Base-by-base conservation (phyloP, 2,888 invertebrate genomes). In the Lasioglossum zephyrum region DNA sequence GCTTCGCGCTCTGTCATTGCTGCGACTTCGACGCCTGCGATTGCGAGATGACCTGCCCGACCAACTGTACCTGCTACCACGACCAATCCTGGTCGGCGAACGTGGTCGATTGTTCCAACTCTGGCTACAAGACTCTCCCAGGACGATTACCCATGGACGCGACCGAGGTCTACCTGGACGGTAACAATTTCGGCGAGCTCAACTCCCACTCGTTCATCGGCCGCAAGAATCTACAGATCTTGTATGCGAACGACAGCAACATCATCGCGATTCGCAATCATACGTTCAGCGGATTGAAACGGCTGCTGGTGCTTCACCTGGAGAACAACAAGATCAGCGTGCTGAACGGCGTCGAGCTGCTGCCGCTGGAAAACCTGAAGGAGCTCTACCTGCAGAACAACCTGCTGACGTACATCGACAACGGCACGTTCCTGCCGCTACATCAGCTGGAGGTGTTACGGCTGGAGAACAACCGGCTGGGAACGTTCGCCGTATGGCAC, bases 11-110 rank as follows among this genome's bases (percentile, higher is more conserved):
- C 88, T 99, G 99, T 94, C 98, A 98, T 94, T 99, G 99, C 96
- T 99, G 99, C 95, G 98, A 99, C 95, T 99, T 98, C 95, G 99
- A 98, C 95, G 98, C 98, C 78, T 99, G 99, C 96, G 99, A 99
- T 96, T 99, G 99, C 96, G 98, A 99, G 96, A 99, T 99, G 98
- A 98, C 98, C 90, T 99, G 99, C 95, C 99, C 99, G 74, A 96
- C 96, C 73, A 98, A 98, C 95, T 99, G 99, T 96, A 98, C 98
- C 85, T 99, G 99, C 95, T 99, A 98, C 96, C 98, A 98, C 95
- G 99, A 99, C 96, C 98, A 98, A 94, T 97, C 98, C 79, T 99
- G 99, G 98, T 97, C 98, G 36, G 98, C 98, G 2, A 99, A 99
- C 95, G 98, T 99, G 90, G 98, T 99, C 90, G 98, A 98, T 95